phyloP scores from a whole-genome alignment of 2,888 invertebrate genomes.

The Agelastica alni region DNA sequence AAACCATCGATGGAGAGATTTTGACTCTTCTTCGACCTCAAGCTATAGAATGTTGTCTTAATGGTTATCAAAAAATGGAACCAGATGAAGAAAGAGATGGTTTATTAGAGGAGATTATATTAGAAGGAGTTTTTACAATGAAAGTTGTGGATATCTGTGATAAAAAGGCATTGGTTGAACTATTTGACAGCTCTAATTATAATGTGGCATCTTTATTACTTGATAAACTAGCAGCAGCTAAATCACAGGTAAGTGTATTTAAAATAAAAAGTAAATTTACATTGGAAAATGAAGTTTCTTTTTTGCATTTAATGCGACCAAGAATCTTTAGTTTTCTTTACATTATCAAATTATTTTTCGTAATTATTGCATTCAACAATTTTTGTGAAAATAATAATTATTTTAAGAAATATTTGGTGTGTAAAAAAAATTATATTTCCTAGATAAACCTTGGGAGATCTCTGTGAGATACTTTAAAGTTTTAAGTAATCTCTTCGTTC shows the following conservation, averaged over 20 bases:
- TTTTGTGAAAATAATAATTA: too few species aligned
- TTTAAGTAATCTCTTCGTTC: slow-evolving; percentile 29
- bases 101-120: slow-evolving; percentile 70
- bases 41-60: slow-evolving; percentile 78
- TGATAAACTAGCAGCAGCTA: slow-evolving; percentile 50
- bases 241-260: slow-evolving; percentile 45
- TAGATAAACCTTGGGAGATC: slow-evolving; percentile 29
- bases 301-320: background rate
- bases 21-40: slow-evolving; percentile 69
- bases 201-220: slow-evolving; percentile 53
- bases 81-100: slow-evolving; percentile 63
- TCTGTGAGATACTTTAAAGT: slow-evolving; percentile 31
- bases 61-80: slow-evolving; percentile 64
- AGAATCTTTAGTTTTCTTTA: background rate
- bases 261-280: background rate
- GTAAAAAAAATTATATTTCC: slow-evolving; percentile 16
- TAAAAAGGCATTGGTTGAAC: slow-evolving; percentile 64
- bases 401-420: too few species aligned
- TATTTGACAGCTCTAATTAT: slow-evolving; percentile 61
- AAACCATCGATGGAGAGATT: slow-evolving; percentile 67
- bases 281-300: background rate
- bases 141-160: slow-evolving; percentile 62
- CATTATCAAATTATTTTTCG: background rate
- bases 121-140: slow-evolving; percentile 64
- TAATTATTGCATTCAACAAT: too few species aligned